Conservation (phyloP, 1,140 invertebrate species). For the Bombus waltoni region DNA sequence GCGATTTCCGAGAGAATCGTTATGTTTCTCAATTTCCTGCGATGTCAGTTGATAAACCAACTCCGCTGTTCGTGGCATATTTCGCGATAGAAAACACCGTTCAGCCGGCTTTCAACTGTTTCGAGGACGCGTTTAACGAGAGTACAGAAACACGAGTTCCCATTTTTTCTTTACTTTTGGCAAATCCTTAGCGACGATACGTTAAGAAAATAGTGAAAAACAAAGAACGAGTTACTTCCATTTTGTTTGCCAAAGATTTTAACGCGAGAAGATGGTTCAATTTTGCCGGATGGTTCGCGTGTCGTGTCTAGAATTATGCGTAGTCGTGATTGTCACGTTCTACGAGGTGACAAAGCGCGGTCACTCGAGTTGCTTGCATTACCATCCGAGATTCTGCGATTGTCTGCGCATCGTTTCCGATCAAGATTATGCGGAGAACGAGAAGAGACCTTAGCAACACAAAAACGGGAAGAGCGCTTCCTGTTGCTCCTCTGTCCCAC, state of each 20-base stretch:
- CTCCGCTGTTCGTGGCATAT: too few relatives aligned
- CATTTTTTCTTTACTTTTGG: too few relatives aligned
- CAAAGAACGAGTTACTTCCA: too few relatives aligned
- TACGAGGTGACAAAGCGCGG: slow-evolving; percentile 6
- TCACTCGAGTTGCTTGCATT: not conserved
- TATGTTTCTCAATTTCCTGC: slow-evolving; percentile 1
- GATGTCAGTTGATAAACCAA: too few relatives aligned
- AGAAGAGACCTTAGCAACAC: not conserved
- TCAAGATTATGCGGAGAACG: slow-evolving; percentile 1
- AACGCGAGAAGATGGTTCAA: too few relatives aligned
- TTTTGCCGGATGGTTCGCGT: too few relatives aligned
- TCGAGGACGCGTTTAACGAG: too few relatives aligned
- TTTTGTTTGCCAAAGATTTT: not conserved
- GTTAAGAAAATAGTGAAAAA: not conserved
- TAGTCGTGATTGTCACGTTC: not conserved
- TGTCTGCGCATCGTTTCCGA: slow-evolving; percentile 8
- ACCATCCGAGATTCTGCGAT: slow-evolving; percentile 21
- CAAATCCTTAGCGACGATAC: not conserved
- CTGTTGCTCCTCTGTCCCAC: not conserved
- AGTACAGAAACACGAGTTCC: too few relatives aligned
- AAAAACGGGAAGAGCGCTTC: slow-evolving; percentile 29
- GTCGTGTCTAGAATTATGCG: not conserved
- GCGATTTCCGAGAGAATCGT: slow-evolving; percentile 46
- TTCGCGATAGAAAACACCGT: too few relatives aligned
- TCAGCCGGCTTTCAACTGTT: too few relatives aligned